Conservation (phyloP, 2,888 invertebrate genomes). For the Sesia bembeciformis region DNA sequence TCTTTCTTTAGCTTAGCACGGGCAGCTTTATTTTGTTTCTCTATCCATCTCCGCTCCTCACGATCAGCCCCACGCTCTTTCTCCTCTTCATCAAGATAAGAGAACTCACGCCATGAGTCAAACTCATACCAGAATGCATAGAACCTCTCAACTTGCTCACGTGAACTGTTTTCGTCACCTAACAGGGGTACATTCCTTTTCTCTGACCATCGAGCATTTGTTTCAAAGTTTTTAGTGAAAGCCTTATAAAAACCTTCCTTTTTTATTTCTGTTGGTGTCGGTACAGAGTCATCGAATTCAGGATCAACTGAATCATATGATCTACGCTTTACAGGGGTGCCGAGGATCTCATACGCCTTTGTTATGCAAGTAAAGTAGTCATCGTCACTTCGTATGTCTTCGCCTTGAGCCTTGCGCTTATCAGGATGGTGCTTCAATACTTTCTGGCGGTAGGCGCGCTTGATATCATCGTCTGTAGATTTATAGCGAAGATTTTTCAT, state of each 20-base stretch:
- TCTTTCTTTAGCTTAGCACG: slow-evolving; percentile 96
- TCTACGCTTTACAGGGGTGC: slow-evolving; percentile 85
- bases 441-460: slow-evolving; percentile 88
- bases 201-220: slow-evolving; percentile 94
- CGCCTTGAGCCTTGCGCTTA: slow-evolving; percentile 93
- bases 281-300: slow-evolving; percentile 91
- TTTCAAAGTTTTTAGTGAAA: slow-evolving; percentile 80
- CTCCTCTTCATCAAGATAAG: slow-evolving; percentile 98
- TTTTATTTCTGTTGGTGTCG: slow-evolving; percentile 83
- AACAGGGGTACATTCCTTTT: slow-evolving; percentile 89
- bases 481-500: slow-evolving; percentile 86
- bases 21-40: slow-evolving; percentile 96
- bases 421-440: slow-evolving; percentile 96
- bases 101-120: slow-evolving; percentile 99
- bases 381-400: slow-evolving; percentile 90
- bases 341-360: slow-evolving; percentile 93
- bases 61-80: slow-evolving; percentile 98
- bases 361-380: slow-evolving; percentile 99
- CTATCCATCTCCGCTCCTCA: slow-evolving; percentile 97
- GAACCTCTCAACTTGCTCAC: slow-evolving; percentile 92
- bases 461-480: slow-evolving; percentile 94
- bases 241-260: slow-evolving; percentile 83
- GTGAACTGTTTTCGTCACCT: slow-evolving; percentile 82
- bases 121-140: slow-evolving; percentile 99
- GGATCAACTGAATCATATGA: slow-evolving; percentile 98